A percentile compares a stretch with the other conserved stretches of the same genome.
Evolutionary conservation across 2,113 vertebrate genomes (phyloP).

Genomic region (Malurus elegans): DNA sequence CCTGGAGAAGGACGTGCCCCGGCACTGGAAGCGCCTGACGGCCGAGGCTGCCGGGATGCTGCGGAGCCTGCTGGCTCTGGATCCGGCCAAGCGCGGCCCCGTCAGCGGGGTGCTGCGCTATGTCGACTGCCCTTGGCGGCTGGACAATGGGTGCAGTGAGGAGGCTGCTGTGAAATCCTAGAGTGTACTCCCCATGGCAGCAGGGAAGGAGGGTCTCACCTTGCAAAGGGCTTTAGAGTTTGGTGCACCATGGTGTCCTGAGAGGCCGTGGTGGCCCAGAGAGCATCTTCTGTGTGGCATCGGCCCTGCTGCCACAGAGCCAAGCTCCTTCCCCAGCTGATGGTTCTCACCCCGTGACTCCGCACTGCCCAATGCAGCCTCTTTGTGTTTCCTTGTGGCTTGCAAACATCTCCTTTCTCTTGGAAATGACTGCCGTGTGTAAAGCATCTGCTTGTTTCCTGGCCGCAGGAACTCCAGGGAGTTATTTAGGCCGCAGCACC

Average conservation of each 20-base stretch:
- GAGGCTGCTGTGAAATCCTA: not conserved
- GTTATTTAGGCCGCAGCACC: not conserved
- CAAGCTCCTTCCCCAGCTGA: not conserved
- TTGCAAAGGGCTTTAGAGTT: not conserved
- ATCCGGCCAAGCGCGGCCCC: constrained; percentile 69
- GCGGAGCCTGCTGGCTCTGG: constrained; percentile 79
- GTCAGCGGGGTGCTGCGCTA: constrained; percentile 74
- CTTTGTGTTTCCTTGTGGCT: not conserved
- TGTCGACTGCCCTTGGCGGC: constrained; percentile 69
- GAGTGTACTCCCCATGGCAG: accelerated
- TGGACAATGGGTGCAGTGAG: not conserved
- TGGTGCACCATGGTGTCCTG: accelerated
- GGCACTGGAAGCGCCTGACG: constrained; percentile 84
- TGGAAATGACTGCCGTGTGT: accelerated
- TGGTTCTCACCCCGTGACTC: not conserved
- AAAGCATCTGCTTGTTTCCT: not conserved
- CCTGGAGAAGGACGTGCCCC: constrained; percentile 73
- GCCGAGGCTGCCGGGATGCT: constrained; percentile 82
- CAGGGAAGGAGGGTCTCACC: not conserved
- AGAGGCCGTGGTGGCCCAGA: not conserved
- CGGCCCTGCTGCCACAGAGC: not conserved
- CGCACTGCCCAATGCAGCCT: not conserved
- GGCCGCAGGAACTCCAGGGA: not conserved
- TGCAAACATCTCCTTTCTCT: not conserved
- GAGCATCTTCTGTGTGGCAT: not conserved